These are phyloP conservation scores for Thermophis baileyi DNA, from an alignment of 2,113 vertebrate genomes.

Conservation along the genomic window DNA sequence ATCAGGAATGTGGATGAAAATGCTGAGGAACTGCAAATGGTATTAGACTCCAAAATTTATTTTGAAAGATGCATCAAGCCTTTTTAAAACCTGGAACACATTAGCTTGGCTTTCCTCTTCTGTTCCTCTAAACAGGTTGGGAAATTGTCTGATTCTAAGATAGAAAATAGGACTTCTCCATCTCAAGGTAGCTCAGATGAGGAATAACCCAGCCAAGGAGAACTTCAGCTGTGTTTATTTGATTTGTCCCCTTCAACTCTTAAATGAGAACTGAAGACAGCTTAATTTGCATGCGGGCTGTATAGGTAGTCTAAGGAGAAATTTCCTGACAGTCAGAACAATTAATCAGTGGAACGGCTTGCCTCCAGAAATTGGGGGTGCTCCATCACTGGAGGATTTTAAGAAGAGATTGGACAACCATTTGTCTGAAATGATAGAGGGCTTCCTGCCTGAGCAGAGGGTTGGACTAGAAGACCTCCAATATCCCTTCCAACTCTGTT, in stretches of 20 bases:
- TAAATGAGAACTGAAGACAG: background rate
- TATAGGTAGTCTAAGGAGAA: background rate
- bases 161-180: background rate
- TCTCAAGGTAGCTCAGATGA: background rate
- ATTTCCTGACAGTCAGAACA: background rate
- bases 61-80: background rate
- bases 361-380: background rate
- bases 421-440: background rate
- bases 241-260: background rate
- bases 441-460: no score
- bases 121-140: background rate
- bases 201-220: background rate
- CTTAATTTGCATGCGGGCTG: background rate
- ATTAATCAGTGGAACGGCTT: background rate
- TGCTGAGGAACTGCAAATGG: background rate
- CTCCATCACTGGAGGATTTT: background rate
- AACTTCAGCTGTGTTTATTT: background rate
- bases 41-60: background rate
- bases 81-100: background rate
- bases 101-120: background rate
- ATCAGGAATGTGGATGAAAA: background rate
- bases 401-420: background rate
- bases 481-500: background rate
- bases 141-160: background rate
- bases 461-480: background rate